Evolutionary conservation across 2,888 invertebrate species (phyloP).

Genomic region (Drosophila pegasa): DNA sequence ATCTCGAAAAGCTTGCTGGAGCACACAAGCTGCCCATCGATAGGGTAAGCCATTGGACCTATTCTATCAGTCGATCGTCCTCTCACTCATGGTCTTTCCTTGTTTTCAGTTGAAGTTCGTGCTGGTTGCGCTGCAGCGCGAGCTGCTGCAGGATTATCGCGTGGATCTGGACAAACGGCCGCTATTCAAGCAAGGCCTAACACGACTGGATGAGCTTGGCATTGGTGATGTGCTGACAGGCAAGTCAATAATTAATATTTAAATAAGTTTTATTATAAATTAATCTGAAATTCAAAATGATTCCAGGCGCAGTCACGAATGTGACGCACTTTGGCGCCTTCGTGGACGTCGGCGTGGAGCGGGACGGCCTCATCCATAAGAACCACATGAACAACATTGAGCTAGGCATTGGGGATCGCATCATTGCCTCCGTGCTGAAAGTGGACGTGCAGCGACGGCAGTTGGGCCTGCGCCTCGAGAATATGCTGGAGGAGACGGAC

Average conservation of each 20-base stretch:
- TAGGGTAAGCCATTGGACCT: slow-evolving; percentile 85
- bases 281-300: no score
- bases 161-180: slow-evolving; percentile 88
- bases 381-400: slow-evolving; percentile 87
- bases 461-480: slow-evolving; percentile 86
- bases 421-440: slow-evolving; percentile 88
- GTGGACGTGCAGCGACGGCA: slow-evolving; percentile 87
- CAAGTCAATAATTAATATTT: slow-evolving; percentile 70
- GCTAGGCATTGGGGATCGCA: slow-evolving; percentile 89
- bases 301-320: slow-evolving; percentile 93
- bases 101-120: slow-evolving; percentile 80
- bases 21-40: slow-evolving; percentile 87
- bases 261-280: no score
- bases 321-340: slow-evolving; percentile 96
- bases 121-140: slow-evolving; percentile 88
- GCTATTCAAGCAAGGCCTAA: slow-evolving; percentile 91
- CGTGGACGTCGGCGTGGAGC: slow-evolving; percentile 93
- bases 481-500: slow-evolving; percentile 76
- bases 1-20: slow-evolving; percentile 84
- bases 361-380: slow-evolving; percentile 89
- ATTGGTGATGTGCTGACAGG: slow-evolving; percentile 88
- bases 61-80: neutral
- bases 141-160: slow-evolving; percentile 89
- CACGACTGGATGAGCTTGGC: slow-evolving; percentile 88
- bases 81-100: neutral